Evolutionary conservation across 2,113 vertebrate species (phyloP), one percentile per base, ranked within the genome.

Genomic region (Bothrops jararaca): DNA sequence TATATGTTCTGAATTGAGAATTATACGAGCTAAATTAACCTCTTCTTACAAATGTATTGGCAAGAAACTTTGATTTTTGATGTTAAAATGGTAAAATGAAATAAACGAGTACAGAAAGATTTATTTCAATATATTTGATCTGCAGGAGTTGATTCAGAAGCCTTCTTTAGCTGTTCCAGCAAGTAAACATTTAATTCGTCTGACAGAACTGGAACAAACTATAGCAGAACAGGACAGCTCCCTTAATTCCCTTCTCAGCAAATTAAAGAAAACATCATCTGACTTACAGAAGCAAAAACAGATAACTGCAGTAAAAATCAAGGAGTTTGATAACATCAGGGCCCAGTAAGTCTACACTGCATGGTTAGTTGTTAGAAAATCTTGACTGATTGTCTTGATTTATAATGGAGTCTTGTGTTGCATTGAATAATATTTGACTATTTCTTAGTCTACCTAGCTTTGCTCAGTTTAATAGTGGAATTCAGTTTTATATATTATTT

Each of bases 141-240:
- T 93, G 69, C 94, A 99, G 99, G 98, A 99, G 15, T 94, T 99
- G 95, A 97, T 98, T 96, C 98, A 98, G 96, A 98, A 98, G 91
- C 97, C 98, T 53, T 95, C 97, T 20, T 94, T 98, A 95, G 96
- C 96, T n/a, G 94, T 98, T 94, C 97, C 98, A 0, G 97, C 97
- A 88, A 97, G 96, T 89, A 98, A 98, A 57, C 98, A 98, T 90
- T 97, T 99, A 94, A 94, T 98, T 85, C 98, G 95, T 42, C 96
- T 99, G 96, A 98, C 98, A 52, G 99, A 99, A 96, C 96, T 99
- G 97, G 98, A 99, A 92, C 98, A 99, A 97, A 98, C 97, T 0
- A 97, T 99, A 92, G 97, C 97, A 3, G 99, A 99, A 93, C 99
- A 99, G 96, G 99, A 99, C 95, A 92, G 97, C 93, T 98, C 98